A percentile compares a stretch with the other conserved stretches of the same genome.
Evolutionary conservation across 2,113 vertebrate species (phyloP).

Genomic region (Ctenomys sociabilis): DNA sequence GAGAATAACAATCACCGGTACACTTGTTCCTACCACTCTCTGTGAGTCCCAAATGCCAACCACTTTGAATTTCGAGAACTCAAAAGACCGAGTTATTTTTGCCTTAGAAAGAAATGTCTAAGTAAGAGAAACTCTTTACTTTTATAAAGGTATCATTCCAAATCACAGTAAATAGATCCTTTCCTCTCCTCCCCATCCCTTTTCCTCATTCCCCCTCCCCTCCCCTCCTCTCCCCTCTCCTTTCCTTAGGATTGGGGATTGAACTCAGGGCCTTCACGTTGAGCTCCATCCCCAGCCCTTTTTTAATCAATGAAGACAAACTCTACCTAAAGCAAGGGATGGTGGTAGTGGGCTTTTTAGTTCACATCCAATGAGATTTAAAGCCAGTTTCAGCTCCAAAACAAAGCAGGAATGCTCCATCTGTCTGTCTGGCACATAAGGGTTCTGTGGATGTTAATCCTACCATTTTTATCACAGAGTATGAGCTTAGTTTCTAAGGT

Average conservation of each 20-base stretch:
- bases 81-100: conserved; percentile 38
- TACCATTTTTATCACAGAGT: background rate
- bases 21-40: background rate
- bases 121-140: conserved; percentile 19
- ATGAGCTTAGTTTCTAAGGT: background rate
- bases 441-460: background rate
- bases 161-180: background rate
- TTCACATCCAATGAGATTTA: background rate
- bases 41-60: background rate
- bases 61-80: conserved; percentile 23
- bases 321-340: background rate
- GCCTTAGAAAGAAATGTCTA: conserved; percentile 41
- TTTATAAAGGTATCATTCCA: background rate
- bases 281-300: background rate
- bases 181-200: background rate
- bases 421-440: background rate
- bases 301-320: background rate
- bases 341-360: background rate
- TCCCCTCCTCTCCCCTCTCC: too few species aligned
- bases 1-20: conserved; percentile 48
- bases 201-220: too few species aligned
- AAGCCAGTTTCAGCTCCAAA: background rate
- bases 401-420: background rate
- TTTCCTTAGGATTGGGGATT: background rate
- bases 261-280: background rate